Percentiles rank a stretch among this genome's conserved stretches.
Evolutionary conservation across 1,140 invertebrate species (phyloP).

Genomic region (Ostrea denselamellosa): DNA sequence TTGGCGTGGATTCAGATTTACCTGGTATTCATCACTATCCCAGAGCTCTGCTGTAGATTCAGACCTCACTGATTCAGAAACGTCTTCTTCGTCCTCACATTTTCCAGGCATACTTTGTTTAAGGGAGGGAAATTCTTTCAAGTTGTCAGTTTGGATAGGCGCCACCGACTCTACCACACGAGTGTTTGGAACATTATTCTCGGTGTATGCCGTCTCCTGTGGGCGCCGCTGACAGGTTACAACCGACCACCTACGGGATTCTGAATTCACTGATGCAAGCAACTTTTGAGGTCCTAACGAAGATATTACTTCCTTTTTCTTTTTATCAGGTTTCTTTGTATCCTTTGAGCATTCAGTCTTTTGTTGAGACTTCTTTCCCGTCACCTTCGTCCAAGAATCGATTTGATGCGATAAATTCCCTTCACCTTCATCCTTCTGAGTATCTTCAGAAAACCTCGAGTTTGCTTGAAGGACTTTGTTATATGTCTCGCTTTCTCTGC

Average conservation of each 20-base stretch:
- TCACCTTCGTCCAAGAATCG: conserved; percentile 6
- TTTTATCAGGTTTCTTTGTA: not conserved
- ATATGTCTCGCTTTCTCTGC: not conserved
- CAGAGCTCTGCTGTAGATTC: not conserved
- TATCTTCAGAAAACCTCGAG: not conserved
- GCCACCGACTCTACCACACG: not conserved
- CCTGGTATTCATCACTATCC: conserved; percentile 19
- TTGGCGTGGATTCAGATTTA: not conserved
- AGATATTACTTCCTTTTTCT: not conserved
- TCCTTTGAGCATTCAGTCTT: not conserved
- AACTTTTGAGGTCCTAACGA: not conserved
- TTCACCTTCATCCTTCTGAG: not conserved
- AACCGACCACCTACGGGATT: conserved; percentile 5
- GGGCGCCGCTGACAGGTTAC: not conserved
- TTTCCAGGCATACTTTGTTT: not conserved
- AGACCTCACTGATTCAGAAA: not conserved
- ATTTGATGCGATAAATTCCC: not conserved
- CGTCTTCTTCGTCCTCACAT: not conserved
- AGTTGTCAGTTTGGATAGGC: not conserved
- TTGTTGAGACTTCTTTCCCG: not conserved
- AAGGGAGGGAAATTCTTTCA: conserved; percentile 18
- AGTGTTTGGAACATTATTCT: not conserved
- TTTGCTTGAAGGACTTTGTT: not conserved
- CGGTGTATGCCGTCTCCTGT: not conserved
- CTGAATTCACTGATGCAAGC: not conserved